Evolutionary conservation across 1,140 invertebrate genomes (phyloP), one percentile per base, ranked within the genome.

Genomic region (Musca vetustissima): DNA sequence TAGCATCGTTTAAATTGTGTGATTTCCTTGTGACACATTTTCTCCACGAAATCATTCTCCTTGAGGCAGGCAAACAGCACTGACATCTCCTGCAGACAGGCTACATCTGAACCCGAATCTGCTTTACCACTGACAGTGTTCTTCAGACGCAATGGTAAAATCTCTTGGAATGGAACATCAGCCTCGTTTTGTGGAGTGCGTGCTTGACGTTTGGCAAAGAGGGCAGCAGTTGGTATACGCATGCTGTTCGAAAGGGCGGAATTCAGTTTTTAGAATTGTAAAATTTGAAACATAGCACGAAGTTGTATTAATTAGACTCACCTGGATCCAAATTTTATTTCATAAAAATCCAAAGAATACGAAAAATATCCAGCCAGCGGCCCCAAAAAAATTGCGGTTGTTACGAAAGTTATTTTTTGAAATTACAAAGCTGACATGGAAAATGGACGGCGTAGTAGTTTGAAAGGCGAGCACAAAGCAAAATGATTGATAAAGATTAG

Each of bases 21-120:
- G 0, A 92, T 86, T 83, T 93, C 88, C 71, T 89, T 87, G 1
- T 83, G 72, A 75, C 92, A 94, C 4, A 84, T 74, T 24, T 82
- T 75, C 71, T 92, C 86, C 50, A 89, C 84, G 70, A 90, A 93
- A 7, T 92, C 88, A 73, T 87, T 85, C 52, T 87, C 84, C 74
- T 91, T 88, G 13, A 93, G 85, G 77, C 92, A 94, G 4, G 87
- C 85, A 70, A 93, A 89, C 74, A 93, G 83, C 1, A 92, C 71
- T 13, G 88, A 85, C 86, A 92, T 88, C 82, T 93, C 91, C 70
- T 91, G 86, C 69, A 93, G 83, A 81, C 92, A 94, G 32, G 85
- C 87, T 11, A 86, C 85, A 75, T 89, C 89, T 7, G 70, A 72
- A 6, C 74, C 72, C 1, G 79, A 81, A 24, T 87, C 85, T 3